Evolutionary conservation across 2,797 vertebrate species (phyloP).

Genomic region (Hemitrygon akajei): DNA sequence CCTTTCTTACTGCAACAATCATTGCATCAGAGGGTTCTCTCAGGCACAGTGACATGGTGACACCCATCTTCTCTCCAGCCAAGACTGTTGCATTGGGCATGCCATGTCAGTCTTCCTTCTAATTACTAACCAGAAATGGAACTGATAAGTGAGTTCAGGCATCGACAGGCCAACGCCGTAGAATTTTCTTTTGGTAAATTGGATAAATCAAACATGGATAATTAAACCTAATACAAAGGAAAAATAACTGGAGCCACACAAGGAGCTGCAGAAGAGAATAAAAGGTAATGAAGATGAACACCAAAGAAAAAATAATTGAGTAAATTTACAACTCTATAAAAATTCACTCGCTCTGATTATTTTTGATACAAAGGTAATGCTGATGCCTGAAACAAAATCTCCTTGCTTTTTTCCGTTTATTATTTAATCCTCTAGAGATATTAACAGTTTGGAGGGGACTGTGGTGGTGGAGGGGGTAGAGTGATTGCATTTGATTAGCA

Average conservation of each 20-base stretch:
- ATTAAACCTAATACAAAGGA: not conserved
- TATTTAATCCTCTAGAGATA: not conserved
- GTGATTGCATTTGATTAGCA: not conserved
- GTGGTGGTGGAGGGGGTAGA: not conserved
- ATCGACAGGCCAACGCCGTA: no score
- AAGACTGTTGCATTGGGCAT: no score
- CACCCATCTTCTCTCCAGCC: no score
- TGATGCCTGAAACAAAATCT: not conserved
- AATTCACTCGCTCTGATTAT: not conserved
- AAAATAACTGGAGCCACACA: no score
- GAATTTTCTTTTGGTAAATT: slow-evolving; percentile 13
- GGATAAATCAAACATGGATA: not conserved
- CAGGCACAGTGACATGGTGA: no score
- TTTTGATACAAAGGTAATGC: no score
- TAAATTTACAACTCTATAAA: not conserved
- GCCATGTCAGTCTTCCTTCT: no score
- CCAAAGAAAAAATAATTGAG: not conserved
- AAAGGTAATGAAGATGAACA: not conserved
- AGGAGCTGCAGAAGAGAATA: not conserved
- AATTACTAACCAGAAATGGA: no score
- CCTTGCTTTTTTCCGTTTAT: not conserved
- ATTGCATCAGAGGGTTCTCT: no score
- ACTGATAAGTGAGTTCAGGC: no score
- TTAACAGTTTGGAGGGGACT: not conserved
- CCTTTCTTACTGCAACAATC: no score